These are phyloP conservation scores for Cantharis lateralis DNA, from an alignment of 2,888 invertebrate species.

Conservation along the genomic window DNA sequence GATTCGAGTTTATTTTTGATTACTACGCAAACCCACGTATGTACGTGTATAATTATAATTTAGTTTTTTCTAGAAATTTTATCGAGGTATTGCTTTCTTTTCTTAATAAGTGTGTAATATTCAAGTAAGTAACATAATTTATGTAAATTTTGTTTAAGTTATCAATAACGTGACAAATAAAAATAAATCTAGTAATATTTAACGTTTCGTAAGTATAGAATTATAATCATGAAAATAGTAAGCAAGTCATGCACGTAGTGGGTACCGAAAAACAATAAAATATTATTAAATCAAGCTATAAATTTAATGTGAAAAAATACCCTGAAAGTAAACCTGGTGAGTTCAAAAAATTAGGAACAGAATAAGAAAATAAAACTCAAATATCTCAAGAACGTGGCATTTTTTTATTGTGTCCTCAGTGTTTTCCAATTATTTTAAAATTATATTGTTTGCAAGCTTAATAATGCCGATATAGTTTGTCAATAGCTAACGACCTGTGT, in stretches of 20 bases:
- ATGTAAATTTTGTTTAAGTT: not conserved
- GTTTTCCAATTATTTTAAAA: no score
- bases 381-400: no score
- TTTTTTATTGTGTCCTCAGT: no score
- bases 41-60: not conserved
- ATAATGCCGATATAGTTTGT: no score
- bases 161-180: not conserved
- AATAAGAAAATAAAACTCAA: no score
- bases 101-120: not conserved
- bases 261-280: not conserved
- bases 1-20: not conserved
- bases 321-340: no score
- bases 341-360: no score
- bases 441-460: no score
- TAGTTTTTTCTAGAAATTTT: not conserved
- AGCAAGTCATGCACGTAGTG: not conserved
- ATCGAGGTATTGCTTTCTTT: not conserved
- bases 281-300: not conserved
- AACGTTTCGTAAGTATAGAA: not conserved
- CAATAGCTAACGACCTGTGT: not conserved
- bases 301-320: no score
- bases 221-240: not conserved
- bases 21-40: not conserved
- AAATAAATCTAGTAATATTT: not conserved
- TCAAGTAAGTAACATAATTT: not conserved